Base-by-base conservation (phyloP, 2,797 vertebrate species). In the Chloroceryle inda region DNA sequence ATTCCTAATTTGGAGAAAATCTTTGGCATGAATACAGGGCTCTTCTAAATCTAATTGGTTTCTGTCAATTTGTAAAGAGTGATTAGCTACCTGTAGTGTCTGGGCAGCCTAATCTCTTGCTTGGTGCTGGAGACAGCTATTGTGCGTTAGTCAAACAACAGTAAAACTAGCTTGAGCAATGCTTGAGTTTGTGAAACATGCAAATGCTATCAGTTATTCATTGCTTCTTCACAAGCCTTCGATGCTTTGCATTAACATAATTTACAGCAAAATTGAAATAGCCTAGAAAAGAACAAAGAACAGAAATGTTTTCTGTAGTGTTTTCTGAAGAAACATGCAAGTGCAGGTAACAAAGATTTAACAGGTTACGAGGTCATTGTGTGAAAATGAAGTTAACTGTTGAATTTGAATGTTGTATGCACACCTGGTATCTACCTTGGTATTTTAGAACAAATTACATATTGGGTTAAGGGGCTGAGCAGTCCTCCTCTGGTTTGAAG, bases 121-220 rank as follows among this genome's bases (percentile, higher is more conserved):
- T 79, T 19, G 19, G 79, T 0, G 4, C 47, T 81, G 37, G 31
- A 52, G 61, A 80, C 31, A 63, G 68, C 89, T 87, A 49, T 72
- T 94, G 61, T 89, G 83, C 49, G 27, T 66, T 94, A 63, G 67
- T 83, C 58, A 82, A 81, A 58, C 78, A 95, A 27, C 86, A 81
- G 58, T 79, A 92, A 85, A 97, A 88, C 50, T 42, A 29, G 52
- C 45, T 75, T 87, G 73, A 92, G 96, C 92, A 91, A 29, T 84
- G 58, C 40, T 37, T n/a, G 55, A 79, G 74, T 31, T 92, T 80
- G 58, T 68, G 85, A 84, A 94, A 53, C 33, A 15, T 56, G 50
- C 66, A 27, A 59, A 24, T 47, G 12, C 49, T 59, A 68, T 85
- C 22, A 42, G 56, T 89, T 92, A 85, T 14, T 80, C 31, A 52